Evolutionary conservation across 2,888 invertebrate genomes (phyloP), one percentile per base, ranked within the genome.

Genomic region (Alsophila aescularia): DNA sequence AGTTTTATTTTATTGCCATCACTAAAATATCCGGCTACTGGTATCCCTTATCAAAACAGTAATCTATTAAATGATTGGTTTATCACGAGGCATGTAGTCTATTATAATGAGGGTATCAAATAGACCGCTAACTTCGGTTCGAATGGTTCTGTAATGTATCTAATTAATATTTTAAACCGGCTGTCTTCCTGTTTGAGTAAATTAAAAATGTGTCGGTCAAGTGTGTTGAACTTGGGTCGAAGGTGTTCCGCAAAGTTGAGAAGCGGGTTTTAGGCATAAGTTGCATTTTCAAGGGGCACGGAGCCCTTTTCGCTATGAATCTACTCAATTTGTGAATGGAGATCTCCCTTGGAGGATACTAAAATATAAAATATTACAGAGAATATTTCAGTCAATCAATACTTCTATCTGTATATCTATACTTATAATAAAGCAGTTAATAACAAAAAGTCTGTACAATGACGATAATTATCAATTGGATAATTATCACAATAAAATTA

Each of bases 151-250:
- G 51, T 80, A 78, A 81, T 81, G 72, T 69, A 66, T 74, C 77
- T 79, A 79, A 81, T 82, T 79, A 79, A 79, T 73, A 74, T 70
- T 68, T 67, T 69, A 71, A 83, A 81, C 79, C 73, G 75, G 79
- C 72, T 53, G 42, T 53, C 71, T 82, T 84, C 81, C 81, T 81
- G 81, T 77, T 69, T 65, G 59, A 69, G 55, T 71, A 68, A 74
- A 70, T 63, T 64, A 62, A 60, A 74, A 66, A 62, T 43, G 49
- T 45, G 12, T 27, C 14, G 27, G 50, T 41, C 9, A 50, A 39
- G 55, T 13, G 43, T 18, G 55, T 21, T 29, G 34, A n/a, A 14
- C n/a, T 51, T 15, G n/a, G 9, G 5, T 0, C 29, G 12, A 3
- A 15, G 14, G 45, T 24, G 55, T 56, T 51, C 55, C 36, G 49